Conservation (phyloP, 1,140 invertebrate species). For the Pseudomyrmex concolor region DNA sequence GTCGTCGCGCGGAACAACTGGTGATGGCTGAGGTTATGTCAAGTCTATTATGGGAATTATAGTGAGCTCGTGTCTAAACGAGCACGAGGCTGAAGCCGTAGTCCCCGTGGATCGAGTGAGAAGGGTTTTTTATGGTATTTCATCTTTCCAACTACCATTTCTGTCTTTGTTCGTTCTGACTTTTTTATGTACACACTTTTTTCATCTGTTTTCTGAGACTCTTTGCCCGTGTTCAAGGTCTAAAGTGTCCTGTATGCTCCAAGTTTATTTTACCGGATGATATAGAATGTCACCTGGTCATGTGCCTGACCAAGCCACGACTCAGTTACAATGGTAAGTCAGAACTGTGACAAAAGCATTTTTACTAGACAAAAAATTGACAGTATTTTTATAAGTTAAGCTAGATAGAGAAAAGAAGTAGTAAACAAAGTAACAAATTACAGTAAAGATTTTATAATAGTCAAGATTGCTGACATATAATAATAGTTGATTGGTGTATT, state of each 20-base stretch:
- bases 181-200: neutral
- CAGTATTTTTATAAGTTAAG: neutral
- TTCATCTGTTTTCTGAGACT: neutral
- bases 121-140: slow-evolving; percentile 85
- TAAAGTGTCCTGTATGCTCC: slow-evolving; percentile 99
- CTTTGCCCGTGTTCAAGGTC: slow-evolving; percentile 88
- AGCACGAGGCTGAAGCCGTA: slow-evolving; percentile 86
- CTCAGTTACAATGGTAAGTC: slow-evolving; percentile 98
- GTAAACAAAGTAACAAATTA: too few relatives aligned
- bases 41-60: slow-evolving; percentile 89
- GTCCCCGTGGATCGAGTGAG: slow-evolving; percentile 81
- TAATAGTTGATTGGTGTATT: too few relatives aligned
- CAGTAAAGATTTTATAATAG: too few relatives aligned
- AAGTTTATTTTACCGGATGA: slow-evolving; percentile 99
- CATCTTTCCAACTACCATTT: neutral
- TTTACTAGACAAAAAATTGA: neutral
- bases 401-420: too few relatives aligned
- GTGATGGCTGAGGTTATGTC: slow-evolving; percentile 73
- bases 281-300: slow-evolving; percentile 99
- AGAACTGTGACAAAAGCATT: neutral
- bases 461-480: too few relatives aligned
- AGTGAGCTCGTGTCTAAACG: slow-evolving; percentile 90
- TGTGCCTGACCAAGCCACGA: slow-evolving; percentile 99
- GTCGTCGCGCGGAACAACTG: slow-evolving; percentile 41
- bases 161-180: neutral